Percentiles rank a stretch among this genome's conserved stretches.
These are phyloP conservation scores for Notocelia uddmanniana DNA, from an alignment of 2,888 invertebrate species.

Conservation along the genomic window DNA sequence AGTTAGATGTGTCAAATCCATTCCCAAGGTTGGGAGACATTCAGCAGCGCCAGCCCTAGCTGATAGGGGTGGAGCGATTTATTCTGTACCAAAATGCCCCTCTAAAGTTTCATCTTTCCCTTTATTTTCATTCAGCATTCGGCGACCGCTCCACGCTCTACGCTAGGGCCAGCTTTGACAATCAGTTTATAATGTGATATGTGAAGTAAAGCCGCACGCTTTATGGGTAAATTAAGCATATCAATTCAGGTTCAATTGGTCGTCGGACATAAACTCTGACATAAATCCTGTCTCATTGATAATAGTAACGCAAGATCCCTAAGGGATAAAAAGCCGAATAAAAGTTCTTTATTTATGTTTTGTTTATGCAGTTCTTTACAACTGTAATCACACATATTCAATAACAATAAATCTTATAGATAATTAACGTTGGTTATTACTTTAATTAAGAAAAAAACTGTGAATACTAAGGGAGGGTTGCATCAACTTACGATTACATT, in stretches of 20 bases:
- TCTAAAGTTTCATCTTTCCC: no score
- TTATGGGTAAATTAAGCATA: background rate
- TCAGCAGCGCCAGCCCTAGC: conserved; percentile 46
- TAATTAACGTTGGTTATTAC: background rate
- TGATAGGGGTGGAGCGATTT: no score
- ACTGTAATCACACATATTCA: background rate
- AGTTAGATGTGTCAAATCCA: conserved; percentile 75
- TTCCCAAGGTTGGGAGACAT: conserved; percentile 56
- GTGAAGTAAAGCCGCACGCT: conserved; percentile 71
- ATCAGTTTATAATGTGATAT: conserved; percentile 45
- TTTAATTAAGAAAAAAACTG: background rate
- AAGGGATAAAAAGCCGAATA: background rate
- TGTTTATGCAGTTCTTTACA: background rate
- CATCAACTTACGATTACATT: no score
- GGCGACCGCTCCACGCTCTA: no score
- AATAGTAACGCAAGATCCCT: background rate
- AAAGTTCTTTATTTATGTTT: background rate
- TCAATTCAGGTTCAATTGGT: background rate
- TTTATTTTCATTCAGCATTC: no score
- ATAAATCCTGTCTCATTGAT: background rate
- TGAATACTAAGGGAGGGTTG: background rate
- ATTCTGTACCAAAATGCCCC: no score
- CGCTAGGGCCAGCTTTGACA: no score
- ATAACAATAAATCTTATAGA: background rate
- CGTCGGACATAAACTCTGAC: background rate